Conservation (phyloP, 35 echinoderm and acorn worm genomes). For the Lytechinus variegatus region DNA sequence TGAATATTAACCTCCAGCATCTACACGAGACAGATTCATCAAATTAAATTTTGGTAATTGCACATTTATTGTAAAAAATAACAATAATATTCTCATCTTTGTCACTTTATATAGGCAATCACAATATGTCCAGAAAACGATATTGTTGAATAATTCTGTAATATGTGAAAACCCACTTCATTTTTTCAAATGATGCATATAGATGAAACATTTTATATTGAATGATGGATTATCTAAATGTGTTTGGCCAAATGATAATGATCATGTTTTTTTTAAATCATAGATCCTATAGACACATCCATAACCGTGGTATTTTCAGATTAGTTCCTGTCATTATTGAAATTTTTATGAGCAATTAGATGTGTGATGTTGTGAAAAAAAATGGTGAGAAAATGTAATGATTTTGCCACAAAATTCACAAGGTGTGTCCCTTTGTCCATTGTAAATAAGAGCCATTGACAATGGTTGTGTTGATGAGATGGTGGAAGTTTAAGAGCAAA, state of each 20-base stretch:
- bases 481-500: neutral
- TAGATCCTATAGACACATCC: neutral
- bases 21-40: no score
- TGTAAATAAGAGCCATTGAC: neutral
- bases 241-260: neutral
- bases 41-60: no score
- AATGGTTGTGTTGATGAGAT: neutral
- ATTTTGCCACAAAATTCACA: neutral
- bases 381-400: neutral
- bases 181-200: neutral
- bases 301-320: neutral
- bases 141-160: neutral
- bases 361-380: neutral
- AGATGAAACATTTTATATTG: neutral
- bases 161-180: neutral
- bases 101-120: no score
- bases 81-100: no score
- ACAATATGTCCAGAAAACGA: no score
- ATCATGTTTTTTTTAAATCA: neutral
- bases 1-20: no score
- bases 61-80: no score
- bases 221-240: neutral
- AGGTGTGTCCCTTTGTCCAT: neutral
- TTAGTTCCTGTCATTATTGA: neutral
- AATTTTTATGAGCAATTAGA: neutral